phyloP scores from a whole-genome alignment of 1,140 invertebrate genomes.

The Neodiprion fabricii region DNA sequence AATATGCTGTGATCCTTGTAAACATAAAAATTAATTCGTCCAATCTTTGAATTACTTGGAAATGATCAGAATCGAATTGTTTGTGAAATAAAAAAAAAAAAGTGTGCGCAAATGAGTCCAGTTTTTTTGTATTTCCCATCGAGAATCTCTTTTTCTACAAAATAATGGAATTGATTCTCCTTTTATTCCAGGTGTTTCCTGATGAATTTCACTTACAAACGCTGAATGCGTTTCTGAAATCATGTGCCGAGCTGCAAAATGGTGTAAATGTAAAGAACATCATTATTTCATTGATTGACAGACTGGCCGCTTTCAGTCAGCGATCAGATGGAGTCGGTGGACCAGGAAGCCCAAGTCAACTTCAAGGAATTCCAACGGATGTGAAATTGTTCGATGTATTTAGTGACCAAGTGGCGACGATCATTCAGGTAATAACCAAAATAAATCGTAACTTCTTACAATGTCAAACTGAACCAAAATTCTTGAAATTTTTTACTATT shows the following conservation, averaged over 20 bases:
- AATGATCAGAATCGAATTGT: neutral
- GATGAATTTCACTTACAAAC: conserved; percentile 99
- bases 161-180: conserved; percentile 9
- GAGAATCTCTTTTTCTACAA: conserved; percentile 2
- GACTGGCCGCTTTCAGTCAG: conserved; percentile 85
- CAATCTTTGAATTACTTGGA: conserved; percentile 12
- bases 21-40: conserved; percentile 16
- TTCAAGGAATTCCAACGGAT: conserved; percentile 80
- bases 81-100: neutral
- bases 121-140: no score
- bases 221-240: conserved; percentile 92
- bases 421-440: conserved; percentile 77
- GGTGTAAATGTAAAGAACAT: conserved; percentile 99
- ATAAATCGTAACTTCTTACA: no score
- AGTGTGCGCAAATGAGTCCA: no score
- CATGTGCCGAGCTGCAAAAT: conserved; percentile 94
- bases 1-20: conserved; percentile 14
- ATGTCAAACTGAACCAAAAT: no score
- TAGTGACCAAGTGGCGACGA: conserved; percentile 95
- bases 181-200: conserved; percentile 83
- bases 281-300: conserved; percentile 95
- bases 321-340: conserved; percentile 67
- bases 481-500: no score
- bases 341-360: conserved; percentile 54
- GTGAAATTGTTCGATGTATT: conserved; percentile 98